Conservation (phyloP, 1,140 invertebrate genomes). For the Belonocnema kinseyi region DNA sequence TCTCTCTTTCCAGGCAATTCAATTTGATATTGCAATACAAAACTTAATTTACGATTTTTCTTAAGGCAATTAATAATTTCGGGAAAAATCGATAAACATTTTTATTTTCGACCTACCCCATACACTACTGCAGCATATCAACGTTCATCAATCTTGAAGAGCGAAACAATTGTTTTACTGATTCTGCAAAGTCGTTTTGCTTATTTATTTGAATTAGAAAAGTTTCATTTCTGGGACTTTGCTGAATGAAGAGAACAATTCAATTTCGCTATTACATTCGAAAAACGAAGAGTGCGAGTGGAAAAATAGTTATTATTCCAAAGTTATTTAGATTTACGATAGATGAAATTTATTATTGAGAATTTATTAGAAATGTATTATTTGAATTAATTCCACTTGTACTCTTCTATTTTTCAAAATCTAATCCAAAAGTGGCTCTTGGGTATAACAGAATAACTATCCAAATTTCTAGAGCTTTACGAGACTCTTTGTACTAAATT, state of each 20-base stretch:
- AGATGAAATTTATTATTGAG: too few relatives aligned
- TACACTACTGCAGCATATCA: background rate
- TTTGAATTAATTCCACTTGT: background rate
- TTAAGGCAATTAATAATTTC: too few relatives aligned
- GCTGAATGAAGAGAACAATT: background rate
- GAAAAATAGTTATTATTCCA: too few relatives aligned
- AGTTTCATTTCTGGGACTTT: background rate
- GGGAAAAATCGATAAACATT: too few relatives aligned
- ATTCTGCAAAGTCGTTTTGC: slow-evolving; percentile 4
- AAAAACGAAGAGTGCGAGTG: background rate
- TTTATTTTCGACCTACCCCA: too few relatives aligned
- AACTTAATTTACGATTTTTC: too few relatives aligned
- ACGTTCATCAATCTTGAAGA: background rate
- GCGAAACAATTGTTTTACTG: background rate
- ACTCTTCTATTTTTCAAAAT: background rate
- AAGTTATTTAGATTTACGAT: too few relatives aligned
- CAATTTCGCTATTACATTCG: background rate
- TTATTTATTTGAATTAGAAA: slow-evolving; percentile 26
- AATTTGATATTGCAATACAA: too few relatives aligned
- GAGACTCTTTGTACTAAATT: background rate
- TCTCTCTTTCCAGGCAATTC: too few relatives aligned
- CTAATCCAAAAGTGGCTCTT: slow-evolving; percentile 12
- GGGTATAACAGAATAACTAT: background rate
- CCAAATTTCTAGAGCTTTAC: background rate
- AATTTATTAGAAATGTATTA: too few relatives aligned